A percentile compares a stretch with the other conserved stretches of the same genome.
Evolutionary conservation across 2,113 vertebrate species (phyloP).

Genomic region (Pluvialis apricaria): DNA sequence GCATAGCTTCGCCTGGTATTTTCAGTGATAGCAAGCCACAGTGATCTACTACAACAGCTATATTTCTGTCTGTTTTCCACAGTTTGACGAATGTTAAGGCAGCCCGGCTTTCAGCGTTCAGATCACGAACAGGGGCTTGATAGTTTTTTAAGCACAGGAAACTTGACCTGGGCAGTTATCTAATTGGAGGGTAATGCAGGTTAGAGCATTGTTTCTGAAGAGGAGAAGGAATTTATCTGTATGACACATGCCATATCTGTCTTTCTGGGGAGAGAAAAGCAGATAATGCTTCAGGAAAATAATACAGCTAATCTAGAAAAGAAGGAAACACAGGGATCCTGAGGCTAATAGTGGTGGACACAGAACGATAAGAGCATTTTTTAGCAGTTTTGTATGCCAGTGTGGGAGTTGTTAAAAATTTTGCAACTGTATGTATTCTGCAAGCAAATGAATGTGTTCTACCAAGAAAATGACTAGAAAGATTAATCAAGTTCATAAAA

Average conservation of each 20-base stretch:
- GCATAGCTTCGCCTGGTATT: background rate
- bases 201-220: background rate
- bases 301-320: background rate
- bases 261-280: background rate
- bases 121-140: background rate
- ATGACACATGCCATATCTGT: background rate
- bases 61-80: background rate
- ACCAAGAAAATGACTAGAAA: background rate
- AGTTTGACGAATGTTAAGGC: background rate
- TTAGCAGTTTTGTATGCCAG: background rate
- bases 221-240: background rate
- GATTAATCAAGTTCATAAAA: background rate
- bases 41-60: background rate
- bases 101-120: background rate
- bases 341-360: background rate
- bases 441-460: background rate
- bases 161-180: background rate
- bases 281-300: background rate
- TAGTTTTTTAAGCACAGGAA: background rate
- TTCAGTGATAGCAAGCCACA: background rate
- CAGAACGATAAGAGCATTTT: background rate
- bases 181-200: background rate
- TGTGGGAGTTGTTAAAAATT: background rate
- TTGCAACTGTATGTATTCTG: background rate
- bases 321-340: background rate